Evolutionary conservation across 2,113 vertebrate species (phyloP).

Genomic region (Catharus minimus): DNA sequence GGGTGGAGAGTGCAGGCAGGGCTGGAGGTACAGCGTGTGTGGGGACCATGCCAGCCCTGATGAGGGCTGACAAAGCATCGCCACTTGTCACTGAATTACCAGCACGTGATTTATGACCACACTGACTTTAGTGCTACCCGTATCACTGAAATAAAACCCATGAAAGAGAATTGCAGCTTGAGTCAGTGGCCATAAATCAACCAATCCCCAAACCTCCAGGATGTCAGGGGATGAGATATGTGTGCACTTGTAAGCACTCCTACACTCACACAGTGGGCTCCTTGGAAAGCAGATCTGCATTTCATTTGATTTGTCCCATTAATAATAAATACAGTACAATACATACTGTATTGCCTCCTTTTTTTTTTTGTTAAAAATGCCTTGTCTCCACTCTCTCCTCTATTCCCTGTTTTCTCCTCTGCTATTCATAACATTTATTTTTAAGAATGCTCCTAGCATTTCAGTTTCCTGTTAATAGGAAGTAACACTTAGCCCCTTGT

Average conservation of each 20-base stretch:
- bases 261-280: not conserved
- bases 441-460: not conserved
- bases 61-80: not conserved
- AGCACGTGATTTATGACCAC: not conserved
- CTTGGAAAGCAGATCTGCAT: not conserved
- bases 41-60: not conserved
- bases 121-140: not conserved
- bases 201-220: not conserved
- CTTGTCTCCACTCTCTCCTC: not conserved
- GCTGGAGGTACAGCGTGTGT: not conserved
- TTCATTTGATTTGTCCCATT: conserved; percentile 5
- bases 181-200: conserved; percentile 2
- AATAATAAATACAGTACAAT: not conserved
- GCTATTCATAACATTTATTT: not conserved
- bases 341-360: not conserved
- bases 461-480: not conserved
- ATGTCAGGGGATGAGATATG: not conserved
- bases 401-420: not conserved
- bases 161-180: not conserved
- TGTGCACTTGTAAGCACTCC: not conserved
- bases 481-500: not conserved
- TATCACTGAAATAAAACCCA: conserved; percentile 4
- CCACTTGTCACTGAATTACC: not conserved
- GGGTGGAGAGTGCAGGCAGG: not conserved
- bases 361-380: not conserved